These are phyloP conservation scores for Myxocyprinus asiaticus DNA, from an alignment of 2,113 vertebrate species.

Conservation along the genomic window DNA sequence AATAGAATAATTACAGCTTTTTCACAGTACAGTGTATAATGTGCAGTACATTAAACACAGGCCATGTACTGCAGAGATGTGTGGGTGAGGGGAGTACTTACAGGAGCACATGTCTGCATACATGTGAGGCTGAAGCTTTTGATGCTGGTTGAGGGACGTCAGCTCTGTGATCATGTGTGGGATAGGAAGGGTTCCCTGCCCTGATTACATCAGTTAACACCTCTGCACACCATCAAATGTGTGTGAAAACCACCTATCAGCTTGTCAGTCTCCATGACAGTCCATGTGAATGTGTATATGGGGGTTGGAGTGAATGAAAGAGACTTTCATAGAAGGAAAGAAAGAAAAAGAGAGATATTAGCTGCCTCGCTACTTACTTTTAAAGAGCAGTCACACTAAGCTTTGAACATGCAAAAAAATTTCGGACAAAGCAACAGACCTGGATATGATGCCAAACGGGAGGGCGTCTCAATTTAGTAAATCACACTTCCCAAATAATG, in stretches of 20 bases:
- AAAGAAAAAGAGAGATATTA: neutral
- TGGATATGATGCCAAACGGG: too few species aligned
- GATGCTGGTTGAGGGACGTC: constrained; percentile 18
- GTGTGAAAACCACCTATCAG: constrained; percentile 17
- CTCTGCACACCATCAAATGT: constrained; percentile 9
- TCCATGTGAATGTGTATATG: neutral
- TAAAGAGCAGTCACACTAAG: too few species aligned
- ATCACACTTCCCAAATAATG: too few species aligned
- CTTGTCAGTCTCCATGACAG: neutral
- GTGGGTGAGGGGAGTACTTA: neutral
- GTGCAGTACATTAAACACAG: too few species aligned
- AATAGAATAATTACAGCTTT: constrained; percentile 14
- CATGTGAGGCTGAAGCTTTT: constrained; percentile 15
- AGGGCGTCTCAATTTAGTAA: too few species aligned
- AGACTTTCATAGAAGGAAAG: neutral
- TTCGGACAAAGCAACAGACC: too few species aligned
- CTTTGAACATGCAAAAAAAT: too few species aligned
- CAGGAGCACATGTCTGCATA: constrained; percentile 12
- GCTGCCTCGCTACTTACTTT: too few species aligned
- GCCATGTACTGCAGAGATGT: neutral
- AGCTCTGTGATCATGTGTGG: neutral
- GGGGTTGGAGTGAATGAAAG: neutral
- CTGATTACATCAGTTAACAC: constrained; percentile 30
- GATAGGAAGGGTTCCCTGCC: constrained; percentile 14
- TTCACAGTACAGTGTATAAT: neutral